Evolutionary conservation across 2,797 vertebrate species (phyloP).

Genomic region (Centroberyx gerrardi): DNA sequence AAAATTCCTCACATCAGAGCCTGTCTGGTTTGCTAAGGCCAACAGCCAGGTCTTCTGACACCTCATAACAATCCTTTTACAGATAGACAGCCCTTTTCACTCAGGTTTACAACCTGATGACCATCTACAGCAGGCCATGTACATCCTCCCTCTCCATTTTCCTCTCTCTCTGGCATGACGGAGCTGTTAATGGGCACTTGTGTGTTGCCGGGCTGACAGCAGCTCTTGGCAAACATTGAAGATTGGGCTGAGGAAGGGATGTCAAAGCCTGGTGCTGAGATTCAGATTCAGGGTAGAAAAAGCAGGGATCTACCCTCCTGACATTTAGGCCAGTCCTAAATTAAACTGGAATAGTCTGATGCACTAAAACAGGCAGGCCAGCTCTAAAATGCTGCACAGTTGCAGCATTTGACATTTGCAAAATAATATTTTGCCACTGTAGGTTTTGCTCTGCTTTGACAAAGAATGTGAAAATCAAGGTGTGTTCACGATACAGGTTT

Average conservation of each 20-base stretch:
- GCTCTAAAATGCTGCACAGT: constrained; percentile 17
- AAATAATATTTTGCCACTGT: constrained; percentile 18
- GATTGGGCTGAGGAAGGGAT: constrained; percentile 12
- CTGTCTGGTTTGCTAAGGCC: constrained; percentile 44
- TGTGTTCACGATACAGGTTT: constrained; percentile 56
- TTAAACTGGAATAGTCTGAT: neutral
- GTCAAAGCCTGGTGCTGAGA: constrained; percentile 23
- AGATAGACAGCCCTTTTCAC: constrained; percentile 26
- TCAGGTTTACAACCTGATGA: constrained; percentile 26
- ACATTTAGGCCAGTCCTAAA: neutral
- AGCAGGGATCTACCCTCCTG: neutral
- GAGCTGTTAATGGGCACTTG: constrained; percentile 45
- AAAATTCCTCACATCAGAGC: constrained; percentile 56
- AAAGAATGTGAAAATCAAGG: constrained; percentile 49
- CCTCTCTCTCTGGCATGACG: constrained; percentile 44
- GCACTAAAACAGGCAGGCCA: neutral
- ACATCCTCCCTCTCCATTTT: constrained; percentile 27
- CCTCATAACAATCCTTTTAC: constrained; percentile 52
- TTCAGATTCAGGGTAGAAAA: constrained; percentile 3
- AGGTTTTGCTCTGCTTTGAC: constrained; percentile 34
- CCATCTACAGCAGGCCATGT: constrained; percentile 18
- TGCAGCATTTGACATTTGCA: neutral
- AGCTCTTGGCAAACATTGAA: constrained; percentile 29
- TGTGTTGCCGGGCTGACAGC: neutral
- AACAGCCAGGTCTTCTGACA: constrained; percentile 53